A percentile compares a stretch with the other conserved stretches of the same genome.
These are phyloP conservation scores for Melieria omissa DNA, from an alignment of 2,888 invertebrate species.

Conservation along the genomic window DNA sequence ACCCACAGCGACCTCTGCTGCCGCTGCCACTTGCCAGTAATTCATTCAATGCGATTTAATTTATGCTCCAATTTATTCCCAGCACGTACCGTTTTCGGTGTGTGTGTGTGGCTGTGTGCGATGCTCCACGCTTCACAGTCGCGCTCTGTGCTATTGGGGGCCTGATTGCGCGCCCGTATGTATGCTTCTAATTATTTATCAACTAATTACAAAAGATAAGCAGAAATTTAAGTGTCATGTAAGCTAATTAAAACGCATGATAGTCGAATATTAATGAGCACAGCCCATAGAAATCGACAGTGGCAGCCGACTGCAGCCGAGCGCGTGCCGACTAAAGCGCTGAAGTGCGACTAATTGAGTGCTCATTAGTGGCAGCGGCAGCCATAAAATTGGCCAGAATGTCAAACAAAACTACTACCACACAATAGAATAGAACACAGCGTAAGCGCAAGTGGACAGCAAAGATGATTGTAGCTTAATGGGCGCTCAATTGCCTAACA, in stretches of 20 bases:
- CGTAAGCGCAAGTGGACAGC: no score
- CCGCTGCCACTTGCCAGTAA: no score
- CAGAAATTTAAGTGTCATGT: slow-evolving; percentile 33
- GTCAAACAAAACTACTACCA: no score
- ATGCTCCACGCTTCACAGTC: background rate
- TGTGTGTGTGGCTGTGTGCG: slow-evolving; percentile 23
- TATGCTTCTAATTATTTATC: slow-evolving; percentile 31
- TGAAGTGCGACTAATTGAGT: slow-evolving; percentile 21
- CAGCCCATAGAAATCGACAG: slow-evolving; percentile 6
- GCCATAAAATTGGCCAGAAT: no score
- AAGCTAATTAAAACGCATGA: slow-evolving; percentile 29
- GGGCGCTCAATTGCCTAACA: no score
- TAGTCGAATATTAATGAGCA: slow-evolving; percentile 29
- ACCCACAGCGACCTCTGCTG: background rate
- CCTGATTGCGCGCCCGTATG: slow-evolving; percentile 12
- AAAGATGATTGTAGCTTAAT: no score
- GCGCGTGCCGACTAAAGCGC: no score
- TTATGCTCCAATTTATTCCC: no score
- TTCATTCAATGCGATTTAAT: no score
- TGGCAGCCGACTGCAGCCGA: slow-evolving; percentile 3
- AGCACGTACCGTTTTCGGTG: background rate
- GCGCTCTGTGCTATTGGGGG: slow-evolving; percentile 12
- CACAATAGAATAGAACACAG: no score
- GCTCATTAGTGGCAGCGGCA: background rate
- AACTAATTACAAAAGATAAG: slow-evolving; percentile 34